phyloP scores from a whole-genome alignment of 2,113 vertebrate genomes.

The Dasyornis broadbenti region DNA sequence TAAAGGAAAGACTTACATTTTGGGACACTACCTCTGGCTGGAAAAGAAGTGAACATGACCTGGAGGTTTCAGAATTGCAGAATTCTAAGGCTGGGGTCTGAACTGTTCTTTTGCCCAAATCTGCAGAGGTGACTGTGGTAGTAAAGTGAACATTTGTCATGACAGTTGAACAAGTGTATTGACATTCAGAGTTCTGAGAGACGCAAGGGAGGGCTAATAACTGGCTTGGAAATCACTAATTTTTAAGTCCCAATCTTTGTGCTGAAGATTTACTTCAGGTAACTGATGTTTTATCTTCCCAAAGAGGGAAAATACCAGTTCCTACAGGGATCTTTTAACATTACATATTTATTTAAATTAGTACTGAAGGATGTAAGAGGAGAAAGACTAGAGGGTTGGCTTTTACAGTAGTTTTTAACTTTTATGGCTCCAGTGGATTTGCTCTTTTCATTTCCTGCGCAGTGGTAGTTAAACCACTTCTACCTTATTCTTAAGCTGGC shows the following conservation, averaged over 20 bases:
- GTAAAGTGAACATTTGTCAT: conserved; percentile 32
- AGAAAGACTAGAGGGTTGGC: background rate
- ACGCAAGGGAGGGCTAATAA: background rate
- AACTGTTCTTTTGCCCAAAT: conserved; percentile 50
- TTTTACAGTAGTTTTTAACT: background rate
- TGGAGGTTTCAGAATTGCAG: conserved; percentile 41
- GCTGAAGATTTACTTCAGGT: background rate
- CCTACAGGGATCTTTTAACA: background rate
- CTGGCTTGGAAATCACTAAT: background rate
- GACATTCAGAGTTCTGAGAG: background rate
- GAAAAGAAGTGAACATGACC: conserved; percentile 50
- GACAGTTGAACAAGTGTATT: background rate
- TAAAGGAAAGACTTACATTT: conserved; percentile 39
- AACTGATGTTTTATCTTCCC: background rate
- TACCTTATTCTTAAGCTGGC: background rate
- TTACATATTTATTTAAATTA: background rate
- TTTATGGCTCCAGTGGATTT: background rate
- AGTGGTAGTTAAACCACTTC: background rate
- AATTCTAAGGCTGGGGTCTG: conserved; percentile 41
- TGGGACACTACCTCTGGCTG: conserved; percentile 48
- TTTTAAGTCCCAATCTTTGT: background rate
- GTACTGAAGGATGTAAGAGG: background rate
- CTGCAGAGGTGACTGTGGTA: conserved; percentile 25
- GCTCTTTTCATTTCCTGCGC: background rate
- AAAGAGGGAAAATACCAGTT: background rate